Evolutionary conservation across 2,113 vertebrate genomes (phyloP).

Genomic region (Aramus guarauna): DNA sequence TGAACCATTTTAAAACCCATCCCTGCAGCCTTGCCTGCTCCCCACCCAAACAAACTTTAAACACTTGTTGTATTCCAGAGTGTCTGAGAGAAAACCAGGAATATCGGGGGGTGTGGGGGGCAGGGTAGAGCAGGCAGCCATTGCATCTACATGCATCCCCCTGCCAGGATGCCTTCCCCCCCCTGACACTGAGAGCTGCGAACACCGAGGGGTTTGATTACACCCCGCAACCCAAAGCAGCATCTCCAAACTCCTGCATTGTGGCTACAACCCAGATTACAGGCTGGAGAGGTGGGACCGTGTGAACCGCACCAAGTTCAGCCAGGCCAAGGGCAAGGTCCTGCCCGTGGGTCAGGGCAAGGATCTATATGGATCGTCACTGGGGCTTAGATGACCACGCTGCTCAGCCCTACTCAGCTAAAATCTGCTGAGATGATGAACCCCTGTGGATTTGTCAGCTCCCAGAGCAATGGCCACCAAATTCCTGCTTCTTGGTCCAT

Average conservation of each 20-base stretch:
- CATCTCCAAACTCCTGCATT: not conserved
- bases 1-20: not conserved
- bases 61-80: rapidly evolving
- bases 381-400: rapidly evolving
- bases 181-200: too few species aligned
- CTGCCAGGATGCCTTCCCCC: not conserved
- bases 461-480: not conserved
- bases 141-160: not conserved
- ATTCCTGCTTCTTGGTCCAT: not conserved
- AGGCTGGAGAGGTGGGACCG: too few species aligned
- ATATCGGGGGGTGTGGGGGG: rapidly evolving
- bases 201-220: not conserved
- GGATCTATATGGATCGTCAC: too few species aligned
- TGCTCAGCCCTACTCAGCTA: not conserved
- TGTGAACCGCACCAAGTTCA: too few species aligned
- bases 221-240: not conserved
- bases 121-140: too few species aligned
- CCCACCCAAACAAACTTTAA: not conserved
- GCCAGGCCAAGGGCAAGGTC: too few species aligned
- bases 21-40: not conserved
- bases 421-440: not conserved
- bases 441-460: not conserved
- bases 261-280: not conserved
- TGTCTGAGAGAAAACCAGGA: not conserved
- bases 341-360: too few species aligned